Evolutionary conservation across 2,113 vertebrate genomes (phyloP).

Genomic region (Clarias magur): DNA sequence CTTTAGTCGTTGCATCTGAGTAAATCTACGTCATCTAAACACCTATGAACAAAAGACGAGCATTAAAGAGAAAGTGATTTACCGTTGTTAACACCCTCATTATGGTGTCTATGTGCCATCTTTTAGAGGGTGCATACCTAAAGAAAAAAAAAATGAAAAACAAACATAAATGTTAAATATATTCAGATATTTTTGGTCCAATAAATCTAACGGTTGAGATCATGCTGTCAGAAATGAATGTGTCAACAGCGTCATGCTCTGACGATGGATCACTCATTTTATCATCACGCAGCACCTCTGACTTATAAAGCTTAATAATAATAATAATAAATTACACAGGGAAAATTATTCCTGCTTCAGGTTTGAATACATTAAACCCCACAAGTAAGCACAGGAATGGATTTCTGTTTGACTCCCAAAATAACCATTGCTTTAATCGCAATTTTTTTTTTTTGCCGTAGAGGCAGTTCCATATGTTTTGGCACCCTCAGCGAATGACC

Average conservation of each 20-base stretch:
- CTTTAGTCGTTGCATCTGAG: not conserved
- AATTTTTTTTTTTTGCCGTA: not conserved
- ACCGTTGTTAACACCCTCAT: slow-evolving; percentile 98
- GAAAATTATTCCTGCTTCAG: not conserved
- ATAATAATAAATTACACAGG: not conserved
- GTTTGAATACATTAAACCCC: not conserved
- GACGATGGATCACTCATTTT: slow-evolving; percentile 76
- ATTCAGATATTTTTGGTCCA: not conserved
- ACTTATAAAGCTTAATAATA: not conserved
- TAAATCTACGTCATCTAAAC: not conserved
- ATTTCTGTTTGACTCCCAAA: not conserved
- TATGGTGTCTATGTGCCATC: slow-evolving; percentile 99
- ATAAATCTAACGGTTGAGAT: not conserved
- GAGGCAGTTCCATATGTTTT: not conserved
- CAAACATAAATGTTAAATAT: not conserved
- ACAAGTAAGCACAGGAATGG: not conserved
- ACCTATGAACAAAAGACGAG: not conserved
- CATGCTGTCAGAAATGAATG: slow-evolving; percentile 69
- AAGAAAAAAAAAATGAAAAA: not conserved
- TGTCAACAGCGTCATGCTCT: slow-evolving; percentile 66
- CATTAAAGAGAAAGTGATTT: slow-evolving; percentile 59
- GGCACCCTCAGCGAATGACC: not conserved
- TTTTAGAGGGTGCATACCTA: slow-evolving; percentile 97
- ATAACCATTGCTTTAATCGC: too few relatives aligned
- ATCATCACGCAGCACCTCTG: slow-evolving; percentile 69